phyloP scores from a whole-genome alignment of 2,797 vertebrate species.

The Crocidura indochinensis region DNA sequence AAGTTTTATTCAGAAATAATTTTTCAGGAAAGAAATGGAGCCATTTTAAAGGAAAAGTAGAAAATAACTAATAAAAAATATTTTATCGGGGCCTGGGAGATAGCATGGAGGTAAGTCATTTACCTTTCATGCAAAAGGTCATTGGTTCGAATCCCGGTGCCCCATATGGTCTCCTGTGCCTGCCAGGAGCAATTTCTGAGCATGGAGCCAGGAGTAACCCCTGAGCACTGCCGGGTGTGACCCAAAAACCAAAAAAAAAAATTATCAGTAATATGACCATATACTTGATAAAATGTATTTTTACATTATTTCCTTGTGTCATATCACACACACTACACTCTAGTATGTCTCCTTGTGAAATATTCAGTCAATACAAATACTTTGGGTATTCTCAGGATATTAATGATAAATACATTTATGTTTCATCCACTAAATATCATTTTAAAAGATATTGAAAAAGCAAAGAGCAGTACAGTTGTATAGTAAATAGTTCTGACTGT shows the following conservation, averaged over 20 bases:
- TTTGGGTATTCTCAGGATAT: background rate
- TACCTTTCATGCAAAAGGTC: too few species aligned
- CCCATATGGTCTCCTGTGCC: too few species aligned
- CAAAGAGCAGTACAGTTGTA: background rate
- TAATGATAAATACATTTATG: constrained; percentile 19
- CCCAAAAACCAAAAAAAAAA: too few species aligned
- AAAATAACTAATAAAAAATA: background rate
- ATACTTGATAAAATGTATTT: background rate
- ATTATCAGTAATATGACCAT: background rate
- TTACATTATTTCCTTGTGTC: too few species aligned
- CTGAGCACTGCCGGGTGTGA: too few species aligned
- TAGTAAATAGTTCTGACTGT: background rate
- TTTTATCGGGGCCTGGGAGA: too few species aligned
- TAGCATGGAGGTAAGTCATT: too few species aligned
- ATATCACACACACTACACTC: background rate
- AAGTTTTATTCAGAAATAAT: constrained; percentile 3
- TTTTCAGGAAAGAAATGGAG: too few species aligned
- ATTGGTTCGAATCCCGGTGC: too few species aligned
- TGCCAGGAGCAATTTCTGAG: too few species aligned
- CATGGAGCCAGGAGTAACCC: too few species aligned
- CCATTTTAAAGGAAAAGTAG: constrained; percentile 3
- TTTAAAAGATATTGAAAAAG: constrained; percentile 36
- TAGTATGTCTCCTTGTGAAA: background rate
- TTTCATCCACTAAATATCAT: background rate
- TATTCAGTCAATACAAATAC: constrained; percentile 5